phyloP scores from a whole-genome alignment of 2,113 vertebrate species.

The Phrynosoma platyrhinos region DNA sequence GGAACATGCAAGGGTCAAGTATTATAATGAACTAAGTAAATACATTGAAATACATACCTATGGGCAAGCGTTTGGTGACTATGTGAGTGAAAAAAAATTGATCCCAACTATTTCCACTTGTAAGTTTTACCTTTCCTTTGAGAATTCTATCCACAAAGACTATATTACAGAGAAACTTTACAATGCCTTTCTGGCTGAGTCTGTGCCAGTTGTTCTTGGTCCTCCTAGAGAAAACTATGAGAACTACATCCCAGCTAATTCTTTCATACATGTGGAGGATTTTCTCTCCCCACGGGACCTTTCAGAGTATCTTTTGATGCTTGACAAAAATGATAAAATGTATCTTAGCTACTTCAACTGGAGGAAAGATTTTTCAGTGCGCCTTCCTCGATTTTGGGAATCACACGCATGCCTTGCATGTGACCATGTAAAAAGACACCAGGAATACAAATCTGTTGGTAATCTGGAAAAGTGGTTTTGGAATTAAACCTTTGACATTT shows the following conservation, averaged over 20 bases:
- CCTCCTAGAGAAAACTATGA: slow-evolving; percentile 94
- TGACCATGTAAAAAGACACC: slow-evolving; percentile 92
- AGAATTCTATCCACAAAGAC: slow-evolving; percentile 98
- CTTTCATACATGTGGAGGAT: slow-evolving; percentile 96
- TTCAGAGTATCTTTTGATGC: slow-evolving; percentile 91
- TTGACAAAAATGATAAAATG: slow-evolving; percentile 94
- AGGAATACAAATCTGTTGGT: slow-evolving; percentile 92
- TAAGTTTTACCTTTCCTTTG: slow-evolving; percentile 97
- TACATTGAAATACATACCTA: slow-evolving; percentile 94
- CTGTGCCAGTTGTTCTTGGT: slow-evolving; percentile 93
- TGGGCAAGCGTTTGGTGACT: slow-evolving; percentile 93
- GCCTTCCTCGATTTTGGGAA: slow-evolving; percentile 92
- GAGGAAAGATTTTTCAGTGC: slow-evolving; percentile 94
- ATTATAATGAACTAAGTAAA: slow-evolving; percentile 96
- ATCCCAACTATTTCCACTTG: slow-evolving; percentile 94
- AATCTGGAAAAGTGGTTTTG: slow-evolving; percentile 98
- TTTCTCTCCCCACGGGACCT: slow-evolving; percentile 93
- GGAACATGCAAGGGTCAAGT: slow-evolving; percentile 92
- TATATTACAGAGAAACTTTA: slow-evolving; percentile 98
- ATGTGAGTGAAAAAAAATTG: slow-evolving; percentile 90
- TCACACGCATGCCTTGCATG: slow-evolving; percentile 96
- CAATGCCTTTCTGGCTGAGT: slow-evolving; percentile 92
- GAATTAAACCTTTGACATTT: slow-evolving; percentile 76
- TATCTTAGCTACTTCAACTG: slow-evolving; percentile 96
- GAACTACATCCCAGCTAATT: slow-evolving; percentile 93